phyloP scores from a whole-genome alignment of 2,888 invertebrate genomes.

The Oscheius sp. region DNA sequence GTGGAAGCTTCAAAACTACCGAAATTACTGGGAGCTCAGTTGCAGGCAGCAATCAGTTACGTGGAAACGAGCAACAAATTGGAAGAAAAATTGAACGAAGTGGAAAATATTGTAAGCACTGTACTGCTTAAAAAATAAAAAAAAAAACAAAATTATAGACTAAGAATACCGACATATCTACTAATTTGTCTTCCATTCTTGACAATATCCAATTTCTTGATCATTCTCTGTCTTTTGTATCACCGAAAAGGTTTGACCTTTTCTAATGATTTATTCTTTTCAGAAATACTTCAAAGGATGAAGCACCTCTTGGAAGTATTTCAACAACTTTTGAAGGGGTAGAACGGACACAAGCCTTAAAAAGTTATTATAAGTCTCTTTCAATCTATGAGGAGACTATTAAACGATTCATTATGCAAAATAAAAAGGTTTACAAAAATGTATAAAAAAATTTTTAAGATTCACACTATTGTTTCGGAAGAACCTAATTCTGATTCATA shows the following conservation, averaged over 20 bases:
- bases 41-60: slow-evolving; percentile 10
- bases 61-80: background rate
- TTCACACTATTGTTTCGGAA: too few relatives aligned
- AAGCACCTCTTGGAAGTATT: too few relatives aligned
- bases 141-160: too few relatives aligned
- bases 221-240: background rate
- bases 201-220: slow-evolving; percentile 5
- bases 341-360: background rate
- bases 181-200: background rate
- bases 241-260: background rate
- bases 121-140: background rate
- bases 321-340: background rate
- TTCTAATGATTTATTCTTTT: background rate
- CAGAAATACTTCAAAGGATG: too few relatives aligned
- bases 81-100: background rate
- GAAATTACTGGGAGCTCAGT: slow-evolving; percentile 1
- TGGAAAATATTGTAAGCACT: background rate
- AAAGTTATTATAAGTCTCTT: background rate
- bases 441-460: too few relatives aligned
- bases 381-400: background rate
- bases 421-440: too few relatives aligned
- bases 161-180: background rate
- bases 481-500: too few relatives aligned
- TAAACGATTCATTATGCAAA: background rate
- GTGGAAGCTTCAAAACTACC: background rate